Base-by-base conservation (phyloP, 2,888 invertebrate species). In the Saturnia pavonia region DNA sequence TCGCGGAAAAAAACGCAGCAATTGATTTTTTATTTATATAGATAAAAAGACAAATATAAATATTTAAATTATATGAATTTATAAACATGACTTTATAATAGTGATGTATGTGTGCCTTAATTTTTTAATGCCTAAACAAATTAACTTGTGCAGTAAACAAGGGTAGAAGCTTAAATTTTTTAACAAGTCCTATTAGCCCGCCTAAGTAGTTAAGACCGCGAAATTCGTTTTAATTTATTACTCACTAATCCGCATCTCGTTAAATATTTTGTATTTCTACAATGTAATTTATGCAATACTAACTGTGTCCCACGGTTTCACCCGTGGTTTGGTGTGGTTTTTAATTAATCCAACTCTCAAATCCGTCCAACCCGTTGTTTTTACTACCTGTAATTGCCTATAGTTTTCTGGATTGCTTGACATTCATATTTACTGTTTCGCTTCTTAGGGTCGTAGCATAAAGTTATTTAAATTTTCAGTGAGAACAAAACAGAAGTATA, bases 141-240 rank as follows among this genome's bases (percentile, higher is more conserved):
- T 78, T 75, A 75, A 73, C 71, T 69, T 72, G 70, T 76, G 73
- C 72, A 45, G 74, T 74, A 75, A 80, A 79, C 76, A 77, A 78
- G 74, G 75, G 73, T 69, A 73, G 72, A 76, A 79, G 80, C 78
- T 80, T 74, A 76, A 82, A 81, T 79, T 79, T 75, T 74, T 76
- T 76, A 77, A 76, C 74, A 81, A 82, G 79, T 80, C 76, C 74
- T 74, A 75, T 74, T 78, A 81, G 77, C 65, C 65, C 65, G 40
- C 40, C n/a, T 40, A 40, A 65, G n/a, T 65, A 65, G 65, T 65
- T 65, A 65, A 40, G 65, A 65, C 40, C 40, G 40, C 40, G 40
- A 65, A n/a, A 65, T 65, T 65, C 34, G 40, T 65, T 65, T 65
- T 65, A 65, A 65, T 65, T 65, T 65, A 65, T 65, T 65, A 19